Conservation (phyloP, 2,797 vertebrate species). For the Chiloscyllium punctatum region DNA sequence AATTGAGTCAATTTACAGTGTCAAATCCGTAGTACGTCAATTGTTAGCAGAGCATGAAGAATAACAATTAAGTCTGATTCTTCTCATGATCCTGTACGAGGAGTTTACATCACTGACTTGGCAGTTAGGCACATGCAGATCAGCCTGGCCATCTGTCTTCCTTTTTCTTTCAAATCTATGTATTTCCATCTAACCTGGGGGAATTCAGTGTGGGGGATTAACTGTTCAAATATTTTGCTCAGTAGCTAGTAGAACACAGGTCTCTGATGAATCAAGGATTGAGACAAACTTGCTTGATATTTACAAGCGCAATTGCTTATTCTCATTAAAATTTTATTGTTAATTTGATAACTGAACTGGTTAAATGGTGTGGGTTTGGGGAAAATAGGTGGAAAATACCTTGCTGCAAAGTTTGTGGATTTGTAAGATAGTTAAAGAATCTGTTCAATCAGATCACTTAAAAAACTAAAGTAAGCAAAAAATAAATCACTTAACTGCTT, state of each 20-base stretch:
- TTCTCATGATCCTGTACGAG: neutral
- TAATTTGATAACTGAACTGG: neutral
- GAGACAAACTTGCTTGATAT: neutral
- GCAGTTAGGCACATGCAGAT: neutral
- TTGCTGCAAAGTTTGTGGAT: neutral
- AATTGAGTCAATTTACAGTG: neutral
- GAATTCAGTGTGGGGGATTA: neutral
- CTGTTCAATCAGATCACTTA: neutral
- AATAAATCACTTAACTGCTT: neutral
- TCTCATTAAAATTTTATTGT: neutral
- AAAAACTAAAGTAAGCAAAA: neutral
- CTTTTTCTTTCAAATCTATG: neutral
- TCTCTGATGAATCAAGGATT: neutral
- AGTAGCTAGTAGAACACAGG: neutral
- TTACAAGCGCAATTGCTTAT: neutral
- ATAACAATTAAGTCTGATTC: neutral
- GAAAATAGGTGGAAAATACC: neutral
- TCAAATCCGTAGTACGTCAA: neutral
- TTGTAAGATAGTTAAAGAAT: neutral
- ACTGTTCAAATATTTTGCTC: neutral
- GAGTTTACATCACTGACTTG: neutral
- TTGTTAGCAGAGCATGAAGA: neutral
- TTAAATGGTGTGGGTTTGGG: neutral
- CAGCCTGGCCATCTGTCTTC: neutral
- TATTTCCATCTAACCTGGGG: neutral